Evolutionary conservation across 2,888 invertebrate species (phyloP), one percentile per base, ranked within the genome.

Genomic region (Euphydryas editha): DNA sequence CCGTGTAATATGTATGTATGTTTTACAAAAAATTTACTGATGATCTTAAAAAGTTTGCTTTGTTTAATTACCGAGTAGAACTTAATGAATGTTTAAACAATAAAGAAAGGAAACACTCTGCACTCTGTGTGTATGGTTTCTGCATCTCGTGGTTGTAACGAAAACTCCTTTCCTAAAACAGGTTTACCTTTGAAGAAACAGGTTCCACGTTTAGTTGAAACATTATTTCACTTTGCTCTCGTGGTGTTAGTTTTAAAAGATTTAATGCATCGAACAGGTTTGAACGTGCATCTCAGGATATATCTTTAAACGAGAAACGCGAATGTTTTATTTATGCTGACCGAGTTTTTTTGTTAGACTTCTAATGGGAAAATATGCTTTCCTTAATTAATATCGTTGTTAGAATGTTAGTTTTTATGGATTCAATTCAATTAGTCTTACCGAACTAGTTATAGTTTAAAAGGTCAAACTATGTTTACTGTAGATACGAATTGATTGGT

Each of bases 131-230:
- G 11, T 11, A n/a, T 21, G 24, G 58, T 64, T 58, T 64, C 59
- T 64, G 63, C 63, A 64, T 58, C 44, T 59, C 44, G 36, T 11
- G 36, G 65, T 57, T 18, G 57, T 20, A 64, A 63, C 72, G 69
- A 73, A 74, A 70, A 71, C 67, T 68, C 71, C 65, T 69, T 62
- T 64, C 66, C 69, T 59, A 67, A 69, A 72, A 73, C 74, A 71
- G 68, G 72, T 72, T 67, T 59, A 58, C 68, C 60, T 65, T 62
- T 49, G 60, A 66, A 8, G 49, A 51, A 46, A 69, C 66, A 62
- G 63, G 69, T 71, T 69, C 54, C 68, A 54, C 20, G 62, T 44
- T 64, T 59, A 63, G 54, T 65, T 68, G 66, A 69, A 67, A 69
- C 69, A 69, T 71, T 71, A 68, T 66, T 71, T 68, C 58, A 66